Conservation (phyloP, 2,797 vertebrate species). For the Alosa sapidissima region DNA sequence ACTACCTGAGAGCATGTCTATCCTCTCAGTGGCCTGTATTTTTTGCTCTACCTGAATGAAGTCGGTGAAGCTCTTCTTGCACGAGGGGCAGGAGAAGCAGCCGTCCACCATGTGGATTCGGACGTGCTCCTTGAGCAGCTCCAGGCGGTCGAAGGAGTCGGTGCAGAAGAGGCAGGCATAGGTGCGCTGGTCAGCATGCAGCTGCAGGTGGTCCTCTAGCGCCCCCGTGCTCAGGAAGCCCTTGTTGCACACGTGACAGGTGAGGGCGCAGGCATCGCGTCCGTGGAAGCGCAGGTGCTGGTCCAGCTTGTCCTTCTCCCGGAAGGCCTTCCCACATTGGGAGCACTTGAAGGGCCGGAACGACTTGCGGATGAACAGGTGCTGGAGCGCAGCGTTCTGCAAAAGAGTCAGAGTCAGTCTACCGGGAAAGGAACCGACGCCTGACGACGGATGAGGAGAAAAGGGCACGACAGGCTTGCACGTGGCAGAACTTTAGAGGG, state of each 20-base stretch:
- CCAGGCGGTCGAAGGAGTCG: conserved; percentile 90
- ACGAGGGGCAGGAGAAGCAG: conserved; percentile 91
- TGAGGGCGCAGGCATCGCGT: conserved; percentile 86
- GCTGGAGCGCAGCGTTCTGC: conserved; percentile 96
- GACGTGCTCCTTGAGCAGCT: conserved; percentile 93
- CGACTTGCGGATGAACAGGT: conserved; percentile 95
- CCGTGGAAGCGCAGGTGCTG: conserved; percentile 93
- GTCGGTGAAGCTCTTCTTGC: conserved; percentile 93
- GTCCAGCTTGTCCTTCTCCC: conserved; percentile 96
- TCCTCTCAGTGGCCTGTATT: neutral
- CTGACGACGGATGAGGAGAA: neutral
- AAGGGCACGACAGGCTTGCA: neutral
- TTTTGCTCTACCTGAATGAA: conserved; percentile 87
- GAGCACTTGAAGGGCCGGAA: conserved; percentile 96
- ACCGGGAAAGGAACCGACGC: neutral
- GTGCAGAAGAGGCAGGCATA: conserved; percentile 95
- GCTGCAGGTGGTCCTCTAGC: conserved; percentile 90
- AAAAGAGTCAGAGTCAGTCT: conserved; percentile 35
- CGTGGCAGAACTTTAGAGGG: neutral
- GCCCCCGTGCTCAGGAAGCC: conserved; percentile 86
- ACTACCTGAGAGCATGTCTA: neutral
- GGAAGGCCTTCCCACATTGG: conserved; percentile 95
- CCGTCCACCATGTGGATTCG: conserved; percentile 87
- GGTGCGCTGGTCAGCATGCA: conserved; percentile 91
- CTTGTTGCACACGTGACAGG: conserved; percentile 95